Evolutionary conservation across 2,113 vertebrate genomes (phyloP).

Genomic region (Meleagris gallopavo): DNA sequence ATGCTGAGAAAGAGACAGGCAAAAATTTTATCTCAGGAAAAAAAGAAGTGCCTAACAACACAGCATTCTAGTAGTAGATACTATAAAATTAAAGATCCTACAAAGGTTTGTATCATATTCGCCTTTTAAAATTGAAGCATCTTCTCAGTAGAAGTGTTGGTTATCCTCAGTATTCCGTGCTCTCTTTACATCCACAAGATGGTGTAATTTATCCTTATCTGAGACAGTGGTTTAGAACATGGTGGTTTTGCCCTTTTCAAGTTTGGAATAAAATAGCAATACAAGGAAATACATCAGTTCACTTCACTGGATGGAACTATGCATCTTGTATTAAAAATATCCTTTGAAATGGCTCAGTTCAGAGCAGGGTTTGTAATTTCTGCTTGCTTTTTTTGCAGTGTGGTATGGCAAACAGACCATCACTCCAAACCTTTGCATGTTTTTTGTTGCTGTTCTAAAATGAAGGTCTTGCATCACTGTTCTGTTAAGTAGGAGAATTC

Average conservation of each 20-base stretch:
- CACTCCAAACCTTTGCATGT: neutral
- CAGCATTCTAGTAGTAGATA: neutral
- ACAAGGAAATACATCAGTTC: neutral
- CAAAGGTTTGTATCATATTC: neutral
- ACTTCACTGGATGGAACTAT: neutral
- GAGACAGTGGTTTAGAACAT: slow-evolving; percentile 35
- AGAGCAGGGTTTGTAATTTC: neutral
- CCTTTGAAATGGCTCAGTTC: neutral
- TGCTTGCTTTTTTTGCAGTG: neutral
- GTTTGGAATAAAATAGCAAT: neutral
- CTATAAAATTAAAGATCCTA: neutral
- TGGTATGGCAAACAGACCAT: neutral
- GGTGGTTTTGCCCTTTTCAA: neutral
- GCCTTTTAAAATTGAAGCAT: neutral
- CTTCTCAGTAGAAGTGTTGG: neutral
- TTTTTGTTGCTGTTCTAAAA: neutral
- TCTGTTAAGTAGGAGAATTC: neutral
- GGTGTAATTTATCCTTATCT: slow-evolving; percentile 74
- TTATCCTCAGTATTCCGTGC: neutral
- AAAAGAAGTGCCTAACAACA: neutral
- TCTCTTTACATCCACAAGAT: slow-evolving; percentile 72
- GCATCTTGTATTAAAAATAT: neutral
- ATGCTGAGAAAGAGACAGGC: neutral
- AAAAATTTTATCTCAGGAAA: neutral
- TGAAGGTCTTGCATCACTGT: neutral